Evolutionary conservation across 2,888 invertebrate genomes (phyloP), one percentile per base, ranked within the genome.

Genomic region (Synanthedon tipuliformis): DNA sequence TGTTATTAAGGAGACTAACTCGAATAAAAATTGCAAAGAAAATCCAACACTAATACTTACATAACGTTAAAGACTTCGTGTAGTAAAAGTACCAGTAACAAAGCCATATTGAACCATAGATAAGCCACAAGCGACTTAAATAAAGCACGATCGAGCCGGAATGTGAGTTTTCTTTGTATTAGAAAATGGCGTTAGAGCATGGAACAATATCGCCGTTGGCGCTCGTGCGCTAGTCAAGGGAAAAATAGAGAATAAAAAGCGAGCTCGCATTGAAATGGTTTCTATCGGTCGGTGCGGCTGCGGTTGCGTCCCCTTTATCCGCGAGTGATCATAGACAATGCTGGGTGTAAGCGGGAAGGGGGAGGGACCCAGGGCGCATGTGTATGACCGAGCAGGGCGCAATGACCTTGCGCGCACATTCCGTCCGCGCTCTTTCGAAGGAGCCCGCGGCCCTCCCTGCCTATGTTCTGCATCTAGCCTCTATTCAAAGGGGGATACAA

Each of bases 341-440:
- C 77, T 76, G 65, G 66, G 69, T 61, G 64, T 69, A 69, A 61
- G 62, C 53, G 54, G 52, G 54, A 53, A 52, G 54, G 53, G 54
- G 63, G 57, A 58, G 10, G 50, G 53, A 16, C 48, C 53, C 48
- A 56, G 60, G 61, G 73, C 68, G 75, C 72, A 74, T 73, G 85
- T 80, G 78, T 84, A 84, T 87, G 87, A 87, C 87, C 87, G 87
- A 82, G 83, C 82, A 78, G 84, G 81, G 86, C 85, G 83, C 86
- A 87, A 86, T 86, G 87, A 86, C 87, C 87, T 87, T 87, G 87
- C 78, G 75, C 76, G 81, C 80, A 75, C 83, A 85, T 83, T 80
- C 84, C 85, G 68, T 71, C 73, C 75, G 59, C 65, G 59, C 65
- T 66, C 81, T 76, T 78, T 76, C 73, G 73, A 73, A 72, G 73